These are phyloP conservation scores for Chiridota heheva DNA, from an alignment of 35 echinoderm and acorn worm genomes.

Conservation along the genomic window DNA sequence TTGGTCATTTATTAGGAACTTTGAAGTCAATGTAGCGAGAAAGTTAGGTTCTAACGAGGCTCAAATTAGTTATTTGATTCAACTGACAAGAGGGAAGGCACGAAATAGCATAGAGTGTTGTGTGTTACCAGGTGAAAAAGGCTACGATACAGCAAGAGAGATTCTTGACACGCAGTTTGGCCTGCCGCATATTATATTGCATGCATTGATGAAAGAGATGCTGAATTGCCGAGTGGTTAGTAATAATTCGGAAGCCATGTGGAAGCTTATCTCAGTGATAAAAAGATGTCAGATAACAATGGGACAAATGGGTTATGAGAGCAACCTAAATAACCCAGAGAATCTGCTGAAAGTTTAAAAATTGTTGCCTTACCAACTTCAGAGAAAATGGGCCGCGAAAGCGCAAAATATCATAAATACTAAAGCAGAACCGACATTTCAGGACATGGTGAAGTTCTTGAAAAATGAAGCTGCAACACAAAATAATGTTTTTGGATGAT, in stretches of 20 bases:
- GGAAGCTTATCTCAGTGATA: conserved; percentile 29
- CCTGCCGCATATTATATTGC: conserved; percentile 29
- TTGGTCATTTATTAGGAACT: no score
- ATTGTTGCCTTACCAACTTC: conserved; percentile 2
- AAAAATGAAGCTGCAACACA: conserved; percentile 16
- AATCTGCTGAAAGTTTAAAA: conserved; percentile 13
- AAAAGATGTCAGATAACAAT: conserved; percentile 13
- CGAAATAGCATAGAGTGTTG: conserved; percentile 27
- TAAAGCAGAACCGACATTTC: not conserved
- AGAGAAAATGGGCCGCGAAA: conserved; percentile 9
- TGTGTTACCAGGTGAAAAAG: conserved; percentile 17
- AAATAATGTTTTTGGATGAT: conserved; percentile 20
- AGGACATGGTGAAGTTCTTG: conserved; percentile 26
- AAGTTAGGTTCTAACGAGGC: no score
- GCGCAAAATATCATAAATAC: conserved; percentile 18
- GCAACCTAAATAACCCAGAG: conserved; percentile 27
- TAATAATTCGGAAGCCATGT: conserved; percentile 6
- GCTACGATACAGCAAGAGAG: conserved; percentile 16
- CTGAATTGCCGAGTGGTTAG: conserved; percentile 12
- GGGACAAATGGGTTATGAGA: conserved; percentile 21
- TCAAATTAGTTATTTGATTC: not conserved
- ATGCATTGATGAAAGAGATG: conserved; percentile 46
- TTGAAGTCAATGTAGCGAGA: no score
- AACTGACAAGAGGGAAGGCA: conserved; percentile 45
- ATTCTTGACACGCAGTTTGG: conserved; percentile 39